Percentiles rank a stretch among this genome's conserved stretches.
These are phyloP conservation scores for Corythoichthys intestinalis DNA, from an alignment of 2,113 vertebrate genomes.

Conservation along the genomic window DNA sequence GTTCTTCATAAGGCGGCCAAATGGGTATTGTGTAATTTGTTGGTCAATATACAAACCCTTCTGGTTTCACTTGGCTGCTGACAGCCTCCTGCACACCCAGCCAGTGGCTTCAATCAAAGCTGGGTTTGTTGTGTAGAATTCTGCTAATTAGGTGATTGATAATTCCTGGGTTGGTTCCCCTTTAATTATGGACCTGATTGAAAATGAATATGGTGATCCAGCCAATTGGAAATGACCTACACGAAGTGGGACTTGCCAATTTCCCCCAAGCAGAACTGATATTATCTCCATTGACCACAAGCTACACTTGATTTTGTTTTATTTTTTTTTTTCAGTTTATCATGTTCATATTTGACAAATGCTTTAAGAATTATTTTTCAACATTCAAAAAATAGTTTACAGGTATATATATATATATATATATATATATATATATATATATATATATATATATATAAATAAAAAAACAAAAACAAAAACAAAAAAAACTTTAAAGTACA, in stretches of 20 bases:
- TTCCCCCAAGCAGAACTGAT: conserved; percentile 34
- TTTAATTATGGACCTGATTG: conserved; percentile 70
- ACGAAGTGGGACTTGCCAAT: conserved; percentile 54
- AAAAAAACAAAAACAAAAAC: too few relatives aligned
- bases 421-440: too few relatives aligned
- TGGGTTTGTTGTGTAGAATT: conserved; percentile 62
- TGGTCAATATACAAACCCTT: conserved; percentile 20
- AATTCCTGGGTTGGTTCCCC: conserved; percentile 69
- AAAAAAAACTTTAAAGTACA: too few relatives aligned
- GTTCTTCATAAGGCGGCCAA: background rate
- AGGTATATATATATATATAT: background rate
- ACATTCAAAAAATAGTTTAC: background rate
- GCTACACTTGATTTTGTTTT: background rate
- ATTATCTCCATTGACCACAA: conserved; percentile 25
- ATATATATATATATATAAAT: too few relatives aligned
- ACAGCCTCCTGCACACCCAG: conserved; percentile 35
- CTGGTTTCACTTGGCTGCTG: conserved; percentile 34
- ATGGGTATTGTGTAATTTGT: background rate
- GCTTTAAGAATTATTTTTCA: background rate
- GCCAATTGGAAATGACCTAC: conserved; percentile 57
- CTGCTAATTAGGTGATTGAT: conserved; percentile 73
- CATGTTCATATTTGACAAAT: background rate
- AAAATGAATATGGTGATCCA: conserved; percentile 61
- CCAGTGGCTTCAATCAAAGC: conserved; percentile 61
- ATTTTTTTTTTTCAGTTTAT: background rate